Evolutionary conservation across 2,113 vertebrate species (phyloP), one percentile per base, ranked within the genome.

Genomic region (Odocoileus virginianus): DNA sequence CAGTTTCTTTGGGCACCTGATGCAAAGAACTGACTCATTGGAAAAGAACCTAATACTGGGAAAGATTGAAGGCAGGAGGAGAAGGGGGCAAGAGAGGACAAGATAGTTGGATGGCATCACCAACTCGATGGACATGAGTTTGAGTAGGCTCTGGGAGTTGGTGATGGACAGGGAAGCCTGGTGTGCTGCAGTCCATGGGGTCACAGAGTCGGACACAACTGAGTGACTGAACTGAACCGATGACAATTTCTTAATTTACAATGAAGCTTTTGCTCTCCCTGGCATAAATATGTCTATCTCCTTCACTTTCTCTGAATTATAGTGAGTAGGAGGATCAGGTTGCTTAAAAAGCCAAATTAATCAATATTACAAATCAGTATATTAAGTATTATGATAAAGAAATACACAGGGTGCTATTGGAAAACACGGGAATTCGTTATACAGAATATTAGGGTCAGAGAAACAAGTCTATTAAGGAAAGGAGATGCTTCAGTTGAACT

Each of bases 181-280:
- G 36, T 5, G 0, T 74, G 5, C 36, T 74, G 67, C 0, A 0
- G 67, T 74, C 67, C n/a, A 13, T 40, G n/a, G 19, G 36, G n/a
- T 12, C n/a, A 23, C n/a, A 74, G 67, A 40, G 10, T 74, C 2
- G 0, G 67, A 74, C 36, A 40, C 36, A 36, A 40, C 10, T 74
- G 36, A 74, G 67, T 21, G 19, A 74, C 67, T 74, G n/a, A 71
- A 71, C 67, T 71, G n/a, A 74, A 13, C 10, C 23, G 21, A 67
- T 27, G 61, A n/a, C 57, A 71, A 25, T 50, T 81, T 82, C 74
- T 87, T 92, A 87, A 71, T 71, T 92, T 71, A 58, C 23, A 90
- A 47, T 67, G 43, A 13, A 71, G 5, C n/a, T 57, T 79, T 58
- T 17, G 10, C 11, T 93, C n/a, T 52, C 28, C 11, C 4, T 86